Percentiles rank a stretch among this genome's conserved stretches.
Conservation (phyloP, 1,140 invertebrate genomes). For the Nilaparvata lugens region DNA sequence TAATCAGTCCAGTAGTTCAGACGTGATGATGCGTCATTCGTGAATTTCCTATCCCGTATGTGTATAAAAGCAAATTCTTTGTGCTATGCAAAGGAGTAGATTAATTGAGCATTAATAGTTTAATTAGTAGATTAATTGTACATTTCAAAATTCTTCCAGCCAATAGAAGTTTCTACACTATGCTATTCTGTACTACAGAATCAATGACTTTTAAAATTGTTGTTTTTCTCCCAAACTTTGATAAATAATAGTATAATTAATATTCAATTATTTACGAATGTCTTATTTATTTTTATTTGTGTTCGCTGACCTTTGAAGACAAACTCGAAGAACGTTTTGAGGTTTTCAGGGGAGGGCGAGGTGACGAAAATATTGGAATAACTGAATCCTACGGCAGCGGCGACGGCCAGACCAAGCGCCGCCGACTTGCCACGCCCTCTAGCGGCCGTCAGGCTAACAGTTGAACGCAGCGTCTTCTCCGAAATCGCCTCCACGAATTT, state of each 20-base stretch:
- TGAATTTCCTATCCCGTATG: no score
- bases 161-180: background rate
- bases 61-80: no score
- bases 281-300: constrained; percentile 11
- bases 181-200: background rate
- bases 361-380: constrained; percentile 99
- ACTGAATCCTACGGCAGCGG: constrained; percentile 72
- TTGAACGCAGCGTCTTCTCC: constrained; percentile 82
- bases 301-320: constrained; percentile 78
- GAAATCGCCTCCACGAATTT: constrained; percentile 93
- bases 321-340: constrained; percentile 97
- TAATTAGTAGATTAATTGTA: no score
- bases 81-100: no score
- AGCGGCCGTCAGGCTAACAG: constrained; percentile 90
- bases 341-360: constrained; percentile 95
- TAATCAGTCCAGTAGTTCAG: no score
- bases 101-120: no score
- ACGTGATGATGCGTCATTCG: no score
- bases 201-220: background rate
- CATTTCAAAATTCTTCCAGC: no score
- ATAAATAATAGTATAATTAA: background rate
- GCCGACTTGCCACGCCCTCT: constrained; percentile 98
- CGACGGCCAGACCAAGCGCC: constrained; percentile 88
- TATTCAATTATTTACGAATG: background rate
- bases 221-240: background rate